These are phyloP conservation scores for Anthopleura xanthogrammica DNA, from an alignment of 92 coral and sea anemone species.

Conservation along the genomic window DNA sequence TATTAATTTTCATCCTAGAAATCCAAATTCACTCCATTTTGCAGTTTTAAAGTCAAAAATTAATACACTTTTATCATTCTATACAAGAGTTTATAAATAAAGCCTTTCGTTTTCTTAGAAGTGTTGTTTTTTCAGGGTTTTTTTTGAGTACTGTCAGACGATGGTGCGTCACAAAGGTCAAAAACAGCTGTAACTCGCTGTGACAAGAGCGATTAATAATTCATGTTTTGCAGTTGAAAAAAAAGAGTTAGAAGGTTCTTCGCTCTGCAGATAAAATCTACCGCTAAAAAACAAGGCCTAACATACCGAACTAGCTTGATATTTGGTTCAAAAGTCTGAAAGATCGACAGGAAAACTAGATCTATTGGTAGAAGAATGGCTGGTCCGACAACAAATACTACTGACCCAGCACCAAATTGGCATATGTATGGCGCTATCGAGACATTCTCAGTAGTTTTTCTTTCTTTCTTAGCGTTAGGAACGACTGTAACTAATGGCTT, in stretches of 20 bases:
- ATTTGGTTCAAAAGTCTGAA: neutral
- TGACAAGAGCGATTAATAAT: neutral
- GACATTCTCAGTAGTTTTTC: slow-evolving; percentile 31
- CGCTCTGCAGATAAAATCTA: neutral
- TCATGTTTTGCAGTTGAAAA: neutral
- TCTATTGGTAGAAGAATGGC: neutral
- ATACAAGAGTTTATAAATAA: no score
- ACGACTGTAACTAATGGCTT: slow-evolving; percentile 24
- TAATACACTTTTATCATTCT: no score
- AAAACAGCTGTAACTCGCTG: neutral
- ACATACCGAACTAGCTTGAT: neutral
- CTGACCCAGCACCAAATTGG: slow-evolving; percentile 10
- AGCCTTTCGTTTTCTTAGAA: no score
- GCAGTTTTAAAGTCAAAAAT: no score
- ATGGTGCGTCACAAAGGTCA: neutral
- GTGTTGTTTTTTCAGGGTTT: no score
- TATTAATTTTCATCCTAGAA: no score
- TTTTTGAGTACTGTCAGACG: neutral
- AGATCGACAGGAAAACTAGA: neutral
- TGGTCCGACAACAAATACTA: neutral
- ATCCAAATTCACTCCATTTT: neutral
- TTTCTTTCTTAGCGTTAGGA: slow-evolving; percentile 23
- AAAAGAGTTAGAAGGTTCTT: neutral
- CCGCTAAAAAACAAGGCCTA: neutral
- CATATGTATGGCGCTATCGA: neutral